Percentiles rank a stretch among this genome's conserved stretches.
Evolutionary conservation across 2,888 invertebrate species (phyloP).

Genomic region (Odontothrips loti): DNA sequence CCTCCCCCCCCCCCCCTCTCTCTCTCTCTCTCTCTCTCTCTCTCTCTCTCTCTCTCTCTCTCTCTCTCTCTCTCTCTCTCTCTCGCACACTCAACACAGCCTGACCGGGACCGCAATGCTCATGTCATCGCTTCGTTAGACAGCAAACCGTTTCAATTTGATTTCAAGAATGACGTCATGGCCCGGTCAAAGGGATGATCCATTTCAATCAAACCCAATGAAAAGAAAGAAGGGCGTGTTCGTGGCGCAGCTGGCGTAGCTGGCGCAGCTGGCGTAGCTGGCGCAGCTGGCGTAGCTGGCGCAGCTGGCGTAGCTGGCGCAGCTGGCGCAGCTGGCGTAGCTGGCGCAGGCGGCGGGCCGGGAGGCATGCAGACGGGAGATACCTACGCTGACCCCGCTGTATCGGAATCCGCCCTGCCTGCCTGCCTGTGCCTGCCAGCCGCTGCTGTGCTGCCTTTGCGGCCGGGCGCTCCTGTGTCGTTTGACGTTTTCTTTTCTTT

Average conservation of each 20-base stretch:
- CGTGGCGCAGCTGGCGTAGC: neutral
- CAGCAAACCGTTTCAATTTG: neutral
- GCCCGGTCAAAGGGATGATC: neutral
- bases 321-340: too few relatives aligned
- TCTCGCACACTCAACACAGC: neutral
- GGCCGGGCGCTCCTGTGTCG: too few relatives aligned
- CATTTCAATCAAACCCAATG: neutral
- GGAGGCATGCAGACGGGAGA: neutral
- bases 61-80: neutral
- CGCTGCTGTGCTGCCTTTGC: too few relatives aligned
- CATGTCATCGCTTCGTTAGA: conserved; percentile 3
- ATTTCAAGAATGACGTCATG: neutral
- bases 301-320: too few relatives aligned
- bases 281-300: too few relatives aligned
- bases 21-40: neutral
- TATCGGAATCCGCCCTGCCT: too few relatives aligned
- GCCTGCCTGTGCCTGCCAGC: too few relatives aligned
- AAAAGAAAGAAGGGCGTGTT: neutral
- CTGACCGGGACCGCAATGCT: neutral
- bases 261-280: too few relatives aligned
- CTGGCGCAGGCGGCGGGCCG: neutral
- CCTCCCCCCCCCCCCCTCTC: neutral
- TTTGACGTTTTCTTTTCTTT: too few relatives aligned
- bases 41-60: neutral
- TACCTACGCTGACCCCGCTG: too few relatives aligned